Evolutionary conservation across 2,888 invertebrate species (phyloP).

Genomic region (Chalcis sispes): DNA sequence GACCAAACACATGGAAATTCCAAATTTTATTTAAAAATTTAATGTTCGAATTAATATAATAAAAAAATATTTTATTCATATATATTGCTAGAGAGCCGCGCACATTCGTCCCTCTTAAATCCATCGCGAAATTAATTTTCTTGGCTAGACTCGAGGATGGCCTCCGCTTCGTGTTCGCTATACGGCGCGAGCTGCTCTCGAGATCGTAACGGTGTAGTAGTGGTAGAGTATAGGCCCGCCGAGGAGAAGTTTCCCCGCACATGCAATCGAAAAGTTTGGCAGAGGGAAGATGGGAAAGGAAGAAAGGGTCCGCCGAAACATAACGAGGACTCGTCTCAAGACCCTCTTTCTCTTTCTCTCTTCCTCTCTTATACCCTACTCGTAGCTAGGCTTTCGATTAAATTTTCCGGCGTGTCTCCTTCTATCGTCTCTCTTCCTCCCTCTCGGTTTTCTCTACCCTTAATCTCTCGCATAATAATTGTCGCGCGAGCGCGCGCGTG

Average conservation of each 20-base stretch:
- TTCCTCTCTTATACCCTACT: background rate
- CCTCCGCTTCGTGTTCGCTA: background rate
- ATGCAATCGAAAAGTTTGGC: slow-evolving; percentile 55
- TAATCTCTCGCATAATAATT: slow-evolving; percentile 46
- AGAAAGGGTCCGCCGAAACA: slow-evolving; percentile 30
- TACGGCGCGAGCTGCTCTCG: slow-evolving; percentile 4
- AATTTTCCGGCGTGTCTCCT: slow-evolving; percentile 42
- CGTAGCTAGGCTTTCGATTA: slow-evolving; percentile 44
- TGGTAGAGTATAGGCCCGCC: background rate
- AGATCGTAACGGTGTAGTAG: slow-evolving; percentile 29
- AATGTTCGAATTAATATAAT: no score
- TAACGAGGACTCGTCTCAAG: slow-evolving; percentile 48
- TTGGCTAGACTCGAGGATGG: background rate
- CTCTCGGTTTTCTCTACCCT: slow-evolving; percentile 2
- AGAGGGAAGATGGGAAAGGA: no score
- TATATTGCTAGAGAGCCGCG: no score
- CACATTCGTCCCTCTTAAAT: no score
- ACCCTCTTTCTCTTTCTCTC: slow-evolving; percentile 7
- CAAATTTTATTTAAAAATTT: no score
- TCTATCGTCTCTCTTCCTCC: background rate
- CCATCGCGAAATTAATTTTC: slow-evolving; percentile 53
- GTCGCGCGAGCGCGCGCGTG: slow-evolving; percentile 16
- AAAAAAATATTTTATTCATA: no score
- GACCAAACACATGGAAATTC: no score
- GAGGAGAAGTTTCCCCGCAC: slow-evolving; percentile 30